Conservation (phyloP, 2,888 invertebrate genomes). For the Tuberolachnus salignus region DNA sequence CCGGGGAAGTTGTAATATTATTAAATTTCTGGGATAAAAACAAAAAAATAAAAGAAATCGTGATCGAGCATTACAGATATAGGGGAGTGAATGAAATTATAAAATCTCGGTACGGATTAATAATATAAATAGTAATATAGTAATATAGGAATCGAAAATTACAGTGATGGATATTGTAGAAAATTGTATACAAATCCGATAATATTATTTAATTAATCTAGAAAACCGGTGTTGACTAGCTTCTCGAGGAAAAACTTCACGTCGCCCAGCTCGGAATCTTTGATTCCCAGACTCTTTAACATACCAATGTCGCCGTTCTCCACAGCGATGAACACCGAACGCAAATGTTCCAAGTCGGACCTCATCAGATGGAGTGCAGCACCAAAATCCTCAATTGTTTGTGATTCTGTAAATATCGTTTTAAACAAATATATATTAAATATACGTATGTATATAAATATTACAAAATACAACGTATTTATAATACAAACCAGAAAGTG, state of each 20-base stretch:
- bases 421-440: constrained; percentile 2
- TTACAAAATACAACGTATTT: not conserved
- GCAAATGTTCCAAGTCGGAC: constrained; percentile 87
- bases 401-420: constrained; percentile 78
- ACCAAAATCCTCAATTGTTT: constrained; percentile 93
- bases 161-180: constrained; percentile 30
- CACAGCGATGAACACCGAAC: constrained; percentile 93
- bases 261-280: constrained; percentile 92
- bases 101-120: constrained; percentile 36
- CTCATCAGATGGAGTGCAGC: constrained; percentile 84
- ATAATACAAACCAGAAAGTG: constrained; percentile 77
- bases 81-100: constrained; percentile 22
- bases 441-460: not conserved
- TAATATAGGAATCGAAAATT: constrained; percentile 47
- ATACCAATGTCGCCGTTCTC: constrained; percentile 93
- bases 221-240: constrained; percentile 92
- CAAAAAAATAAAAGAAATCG: too few species aligned
- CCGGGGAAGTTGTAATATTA: not conserved
- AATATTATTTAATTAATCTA: constrained; percentile 69
- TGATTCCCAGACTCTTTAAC: constrained; percentile 91
- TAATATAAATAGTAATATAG: not conserved
- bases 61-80: not conserved
- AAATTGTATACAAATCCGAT: constrained; percentile 43
- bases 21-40: not conserved
- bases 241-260: constrained; percentile 96